Conservation (phyloP, 2,113 vertebrate genomes). For the Callionymus lyra region DNA sequence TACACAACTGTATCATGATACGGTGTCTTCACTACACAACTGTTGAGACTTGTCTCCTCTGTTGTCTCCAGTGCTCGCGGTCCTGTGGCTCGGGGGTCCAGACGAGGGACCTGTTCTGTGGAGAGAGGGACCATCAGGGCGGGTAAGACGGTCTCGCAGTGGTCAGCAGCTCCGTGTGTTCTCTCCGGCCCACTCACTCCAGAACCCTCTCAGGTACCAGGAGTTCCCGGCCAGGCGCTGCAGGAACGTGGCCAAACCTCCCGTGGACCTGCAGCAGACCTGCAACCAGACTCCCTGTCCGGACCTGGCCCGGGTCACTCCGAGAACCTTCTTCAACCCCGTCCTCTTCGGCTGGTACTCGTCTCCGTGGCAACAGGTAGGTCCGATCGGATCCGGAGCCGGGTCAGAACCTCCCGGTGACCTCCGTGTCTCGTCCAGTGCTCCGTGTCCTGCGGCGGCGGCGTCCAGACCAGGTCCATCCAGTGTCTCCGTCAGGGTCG, state of each 20-base stretch:
- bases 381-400: no score
- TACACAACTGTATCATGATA: no score
- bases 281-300: slow-evolving; percentile 75
- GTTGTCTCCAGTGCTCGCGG: slow-evolving; percentile 74
- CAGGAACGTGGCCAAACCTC: slow-evolving; percentile 77
- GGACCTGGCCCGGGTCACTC: slow-evolving; percentile 17
- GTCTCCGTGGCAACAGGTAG: slow-evolving; percentile 91
- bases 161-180: background rate
- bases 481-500: slow-evolving; percentile 85
- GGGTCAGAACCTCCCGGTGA: slow-evolving; percentile 14
- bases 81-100: slow-evolving; percentile 79
- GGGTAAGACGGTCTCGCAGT: slow-evolving; percentile 53
- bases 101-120: slow-evolving; percentile 78
- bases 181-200: no score
- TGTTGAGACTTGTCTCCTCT: no score
- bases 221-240: slow-evolving; percentile 81
- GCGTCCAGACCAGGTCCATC: slow-evolving; percentile 79
- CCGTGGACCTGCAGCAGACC: slow-evolving; percentile 72
- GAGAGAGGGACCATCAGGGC: slow-evolving; percentile 74
- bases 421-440: slow-evolving; percentile 69
- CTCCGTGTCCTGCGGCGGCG: slow-evolving; percentile 90
- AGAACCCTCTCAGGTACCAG: slow-evolving; percentile 36
- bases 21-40: no score
- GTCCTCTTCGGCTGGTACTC: slow-evolving; percentile 77
- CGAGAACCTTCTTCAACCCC: slow-evolving; percentile 30